Conservation (phyloP, 2,113 vertebrate species). For the Chlamydotis undulata region DNA sequence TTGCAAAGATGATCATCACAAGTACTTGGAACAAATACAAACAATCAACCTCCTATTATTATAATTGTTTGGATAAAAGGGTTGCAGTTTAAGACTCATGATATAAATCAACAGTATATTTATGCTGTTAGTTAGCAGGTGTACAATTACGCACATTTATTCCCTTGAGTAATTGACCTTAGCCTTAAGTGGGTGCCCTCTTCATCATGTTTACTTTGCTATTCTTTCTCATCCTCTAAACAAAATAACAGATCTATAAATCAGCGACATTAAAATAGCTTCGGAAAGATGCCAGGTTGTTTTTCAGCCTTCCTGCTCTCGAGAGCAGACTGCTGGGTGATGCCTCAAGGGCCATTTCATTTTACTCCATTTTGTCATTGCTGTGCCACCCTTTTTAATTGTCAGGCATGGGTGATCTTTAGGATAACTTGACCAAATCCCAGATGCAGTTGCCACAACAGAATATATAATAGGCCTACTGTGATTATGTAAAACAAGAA, state of each 20-base stretch:
- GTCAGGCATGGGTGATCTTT: not conserved
- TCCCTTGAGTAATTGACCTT: slow-evolving; percentile 24
- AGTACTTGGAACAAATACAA: slow-evolving; percentile 41
- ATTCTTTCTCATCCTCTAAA: slow-evolving; percentile 16
- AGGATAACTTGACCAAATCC: not conserved
- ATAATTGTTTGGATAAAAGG: slow-evolving; percentile 36
- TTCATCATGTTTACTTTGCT: slow-evolving; percentile 29
- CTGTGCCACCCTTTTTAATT: not conserved
- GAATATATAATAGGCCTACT: not conserved
- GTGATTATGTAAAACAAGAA: not conserved
- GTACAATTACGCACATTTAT: not conserved
- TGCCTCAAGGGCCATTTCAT: not conserved
- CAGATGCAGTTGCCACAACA: not conserved
- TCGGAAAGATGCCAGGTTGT: not conserved
- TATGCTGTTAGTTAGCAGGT: slow-evolving; percentile 24
- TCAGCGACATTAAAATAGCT: slow-evolving; percentile 3
- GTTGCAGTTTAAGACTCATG: slow-evolving; percentile 5
- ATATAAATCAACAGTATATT: slow-evolving; percentile 43
- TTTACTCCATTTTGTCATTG: not conserved
- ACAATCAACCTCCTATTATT: slow-evolving; percentile 52
- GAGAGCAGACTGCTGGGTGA: not conserved
- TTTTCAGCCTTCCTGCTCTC: not conserved
- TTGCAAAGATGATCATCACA: not conserved
- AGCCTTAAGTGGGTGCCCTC: slow-evolving; percentile 20
- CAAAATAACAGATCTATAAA: slow-evolving; percentile 28